Conservation (phyloP, 2,888 invertebrate genomes). For the Myathropa florea region DNA sequence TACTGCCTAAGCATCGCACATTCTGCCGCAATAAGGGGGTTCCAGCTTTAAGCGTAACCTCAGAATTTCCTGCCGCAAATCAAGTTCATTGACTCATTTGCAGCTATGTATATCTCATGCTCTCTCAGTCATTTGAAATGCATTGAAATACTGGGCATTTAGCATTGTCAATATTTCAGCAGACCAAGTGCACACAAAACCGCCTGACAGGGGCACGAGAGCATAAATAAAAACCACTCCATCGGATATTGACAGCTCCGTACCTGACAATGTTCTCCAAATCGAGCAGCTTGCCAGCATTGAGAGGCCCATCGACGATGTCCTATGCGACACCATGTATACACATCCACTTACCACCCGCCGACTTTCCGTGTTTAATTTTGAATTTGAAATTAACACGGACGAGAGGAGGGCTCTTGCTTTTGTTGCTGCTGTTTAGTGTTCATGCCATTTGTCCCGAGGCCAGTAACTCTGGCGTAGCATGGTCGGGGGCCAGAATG, state of each 20-base stretch:
- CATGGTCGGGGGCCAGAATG: slow-evolving; percentile 21
- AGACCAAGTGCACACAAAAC: background rate
- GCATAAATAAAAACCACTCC: slow-evolving; percentile 13
- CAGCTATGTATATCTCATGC: too few relatives aligned
- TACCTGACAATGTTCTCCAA: slow-evolving; percentile 17
- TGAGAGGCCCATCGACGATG: background rate
- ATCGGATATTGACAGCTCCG: slow-evolving; percentile 40
- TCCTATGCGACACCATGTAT: slow-evolving; percentile 25
- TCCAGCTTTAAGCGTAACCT: too few relatives aligned
- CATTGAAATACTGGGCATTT: background rate
- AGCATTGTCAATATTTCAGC: background rate
- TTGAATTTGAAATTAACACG: slow-evolving; percentile 58
- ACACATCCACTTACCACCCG: slow-evolving; percentile 46
- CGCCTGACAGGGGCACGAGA: background rate
- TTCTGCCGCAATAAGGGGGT: too few relatives aligned
- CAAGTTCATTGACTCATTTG: too few relatives aligned
- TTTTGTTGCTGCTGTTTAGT: slow-evolving; percentile 46
- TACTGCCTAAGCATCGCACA: too few relatives aligned
- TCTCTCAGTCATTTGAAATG: background rate
- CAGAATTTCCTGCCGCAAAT: too few relatives aligned
- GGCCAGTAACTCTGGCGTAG: background rate
- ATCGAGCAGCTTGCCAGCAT: background rate
- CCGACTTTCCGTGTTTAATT: slow-evolving; percentile 53
- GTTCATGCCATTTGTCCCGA: slow-evolving; percentile 39
- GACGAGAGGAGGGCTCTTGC: slow-evolving; percentile 10